Evolutionary conservation across 2,888 invertebrate species (phyloP), one percentile per base, ranked within the genome.

Genomic region (Cetonia aurata): DNA sequence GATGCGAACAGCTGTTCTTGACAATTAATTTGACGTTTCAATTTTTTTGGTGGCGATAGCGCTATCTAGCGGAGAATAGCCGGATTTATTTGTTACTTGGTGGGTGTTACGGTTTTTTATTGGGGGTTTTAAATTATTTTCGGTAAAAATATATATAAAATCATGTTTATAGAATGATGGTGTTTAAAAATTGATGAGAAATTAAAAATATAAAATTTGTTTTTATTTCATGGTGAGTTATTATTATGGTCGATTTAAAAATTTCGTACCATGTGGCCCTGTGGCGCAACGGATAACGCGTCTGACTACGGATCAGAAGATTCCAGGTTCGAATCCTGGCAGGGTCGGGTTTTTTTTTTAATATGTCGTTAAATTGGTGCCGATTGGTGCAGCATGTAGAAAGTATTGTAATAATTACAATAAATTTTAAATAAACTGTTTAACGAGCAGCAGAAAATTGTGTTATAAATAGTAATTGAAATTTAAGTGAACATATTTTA

Each of bases 241-340:
- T 52, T 52, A 17, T 69, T 60, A 55, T 31, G n/a, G 9, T 9
- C 1, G 15, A 15, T 10, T 42, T 33, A 57, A 0, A 10, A 56
- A 3, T 6, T 13, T 1, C 0, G 15, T 37, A 3, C n/a, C 0
- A 46, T n/a, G 44, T 74, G 86, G 86, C 85, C 86, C 85, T 86
- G 86, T 86, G 86, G 86, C 86, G 86, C 86, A 86, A 86, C 86
- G 86, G 86, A 86, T 86, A 86, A 86, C 86, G 86, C 86, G 86
- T 86, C 86, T 86, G 86, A 86, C 86, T 86, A 86, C 86, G 86
- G 86, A 86, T 86, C 86, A 86, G 86, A 86, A 86, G 86, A 86
- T 86, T 86, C 85, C 86, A 86, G 86, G 86, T 86, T 86, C 86
- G 86, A 86, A 86, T 86, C 86, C 85, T 86, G 85, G 86, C 85